A percentile compares a stretch with the other conserved stretches of the same genome.
phyloP scores from a whole-genome alignment of 2,113 vertebrate genomes.

The Sinosuthora webbiana region DNA sequence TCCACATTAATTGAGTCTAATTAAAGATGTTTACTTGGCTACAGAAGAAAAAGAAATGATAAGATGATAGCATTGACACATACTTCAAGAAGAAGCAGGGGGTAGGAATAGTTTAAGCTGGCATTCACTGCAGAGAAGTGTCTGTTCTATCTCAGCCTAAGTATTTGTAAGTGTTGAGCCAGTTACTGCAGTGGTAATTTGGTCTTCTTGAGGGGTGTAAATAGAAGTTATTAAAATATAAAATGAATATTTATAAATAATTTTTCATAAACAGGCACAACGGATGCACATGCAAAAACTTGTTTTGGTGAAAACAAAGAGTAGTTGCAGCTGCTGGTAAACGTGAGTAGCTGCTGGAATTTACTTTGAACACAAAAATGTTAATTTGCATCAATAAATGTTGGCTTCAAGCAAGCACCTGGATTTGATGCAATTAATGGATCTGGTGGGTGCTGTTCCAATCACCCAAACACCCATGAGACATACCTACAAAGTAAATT shows the following conservation, averaged over 20 bases:
- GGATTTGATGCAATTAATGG: conserved; percentile 5
- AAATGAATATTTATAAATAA: conserved; percentile 3
- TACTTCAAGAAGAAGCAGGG: neutral
- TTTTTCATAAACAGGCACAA: neutral
- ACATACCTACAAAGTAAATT: neutral
- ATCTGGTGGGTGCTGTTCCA: neutral
- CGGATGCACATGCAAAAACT: neutral
- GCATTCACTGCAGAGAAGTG: neutral
- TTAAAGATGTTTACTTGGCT: conserved; percentile 24
- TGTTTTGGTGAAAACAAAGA: conserved; percentile 21
- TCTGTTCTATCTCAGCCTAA: neutral
- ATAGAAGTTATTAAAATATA: conserved; percentile 8
- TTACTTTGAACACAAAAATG: conserved; percentile 8
- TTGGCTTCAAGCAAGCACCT: conserved; percentile 41
- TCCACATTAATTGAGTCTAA: neutral
- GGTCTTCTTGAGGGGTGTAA: neutral
- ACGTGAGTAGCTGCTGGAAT: neutral
- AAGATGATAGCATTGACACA: neutral
- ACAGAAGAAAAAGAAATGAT: neutral
- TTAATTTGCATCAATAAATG: conserved; percentile 25
- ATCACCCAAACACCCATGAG: neutral
- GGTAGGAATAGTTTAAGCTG: neutral
- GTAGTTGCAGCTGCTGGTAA: conserved; percentile 3
- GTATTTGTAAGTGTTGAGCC: neutral
- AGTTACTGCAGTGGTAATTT: neutral